phyloP scores from a whole-genome alignment of 2,888 invertebrate genomes.

The Melieria crassipennis region DNA sequence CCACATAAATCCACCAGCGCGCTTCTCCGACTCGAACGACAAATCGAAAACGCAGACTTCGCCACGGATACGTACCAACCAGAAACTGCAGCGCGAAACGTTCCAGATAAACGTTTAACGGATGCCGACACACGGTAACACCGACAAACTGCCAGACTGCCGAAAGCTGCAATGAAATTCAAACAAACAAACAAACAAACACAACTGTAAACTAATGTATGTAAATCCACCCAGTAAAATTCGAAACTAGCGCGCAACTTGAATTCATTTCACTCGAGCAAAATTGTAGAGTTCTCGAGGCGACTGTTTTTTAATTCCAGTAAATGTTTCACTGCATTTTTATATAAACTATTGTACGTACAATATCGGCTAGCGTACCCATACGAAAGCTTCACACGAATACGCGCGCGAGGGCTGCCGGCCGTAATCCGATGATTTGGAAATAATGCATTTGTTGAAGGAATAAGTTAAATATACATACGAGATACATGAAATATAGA shows the following conservation, averaged over 20 bases:
- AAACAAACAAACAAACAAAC: no score
- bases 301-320: neutral
- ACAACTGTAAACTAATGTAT: no score
- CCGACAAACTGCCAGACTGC: neutral
- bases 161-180: no score
- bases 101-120: constrained; percentile 82
- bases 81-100: constrained; percentile 73
- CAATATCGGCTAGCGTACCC: no score
- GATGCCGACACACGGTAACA: constrained; percentile 39
- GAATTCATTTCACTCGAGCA: neutral
- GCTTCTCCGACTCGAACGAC: constrained; percentile 78
- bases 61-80: constrained; percentile 67
- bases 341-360: no score
- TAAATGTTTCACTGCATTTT: neutral
- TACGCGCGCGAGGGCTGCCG: no score
- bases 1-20: constrained; percentile 85
- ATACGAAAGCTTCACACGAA: no score
- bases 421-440: neutral
- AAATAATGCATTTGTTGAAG: constrained; percentile 3
- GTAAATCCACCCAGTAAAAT: no score
- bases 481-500: neutral
- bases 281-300: neutral
- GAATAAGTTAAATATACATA: constrained; percentile 3
- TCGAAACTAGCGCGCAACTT: no score
- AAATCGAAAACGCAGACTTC: constrained; percentile 65